Evolutionary conservation across 2,797 vertebrate species (phyloP).

Genomic region (Ceyx erithaca): DNA sequence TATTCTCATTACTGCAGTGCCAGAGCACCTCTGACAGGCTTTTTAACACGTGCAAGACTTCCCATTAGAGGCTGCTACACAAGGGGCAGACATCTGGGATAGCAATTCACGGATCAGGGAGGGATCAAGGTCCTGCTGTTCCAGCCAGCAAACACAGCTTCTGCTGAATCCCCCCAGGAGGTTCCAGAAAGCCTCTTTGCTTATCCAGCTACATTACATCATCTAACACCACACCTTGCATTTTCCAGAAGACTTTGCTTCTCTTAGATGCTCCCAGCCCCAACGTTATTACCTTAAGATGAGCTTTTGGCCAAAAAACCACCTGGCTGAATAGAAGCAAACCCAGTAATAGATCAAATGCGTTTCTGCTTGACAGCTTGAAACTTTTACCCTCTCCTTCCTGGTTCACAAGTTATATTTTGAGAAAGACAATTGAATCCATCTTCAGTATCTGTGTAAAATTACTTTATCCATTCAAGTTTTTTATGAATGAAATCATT

Average conservation of each 20-base stretch:
- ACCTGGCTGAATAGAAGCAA: background rate
- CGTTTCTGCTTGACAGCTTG: background rate
- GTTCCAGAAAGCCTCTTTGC: background rate
- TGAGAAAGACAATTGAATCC: background rate
- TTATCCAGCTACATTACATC: background rate
- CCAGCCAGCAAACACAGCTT: background rate
- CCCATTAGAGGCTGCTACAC: background rate
- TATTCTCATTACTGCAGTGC: background rate
- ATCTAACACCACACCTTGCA: background rate
- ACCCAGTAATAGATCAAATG: background rate
- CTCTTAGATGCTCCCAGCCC: background rate
- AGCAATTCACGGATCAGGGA: background rate
- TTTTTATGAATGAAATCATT: slow-evolving; percentile 36
- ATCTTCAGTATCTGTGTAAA: background rate
- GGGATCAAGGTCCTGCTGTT: background rate
- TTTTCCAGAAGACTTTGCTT: background rate
- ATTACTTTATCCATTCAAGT: background rate
- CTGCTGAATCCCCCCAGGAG: background rate
- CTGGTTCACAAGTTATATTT: background rate
- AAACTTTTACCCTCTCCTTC: background rate
- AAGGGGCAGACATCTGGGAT: background rate
- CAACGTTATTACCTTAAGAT: background rate
- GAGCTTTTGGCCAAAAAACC: background rate
- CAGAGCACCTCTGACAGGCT: background rate
- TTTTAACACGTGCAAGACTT: background rate